A percentile compares a stretch with the other conserved stretches of the same genome.
Evolutionary conservation across 2,888 invertebrate genomes (phyloP).

Genomic region (Habrosyne pyritoides): DNA sequence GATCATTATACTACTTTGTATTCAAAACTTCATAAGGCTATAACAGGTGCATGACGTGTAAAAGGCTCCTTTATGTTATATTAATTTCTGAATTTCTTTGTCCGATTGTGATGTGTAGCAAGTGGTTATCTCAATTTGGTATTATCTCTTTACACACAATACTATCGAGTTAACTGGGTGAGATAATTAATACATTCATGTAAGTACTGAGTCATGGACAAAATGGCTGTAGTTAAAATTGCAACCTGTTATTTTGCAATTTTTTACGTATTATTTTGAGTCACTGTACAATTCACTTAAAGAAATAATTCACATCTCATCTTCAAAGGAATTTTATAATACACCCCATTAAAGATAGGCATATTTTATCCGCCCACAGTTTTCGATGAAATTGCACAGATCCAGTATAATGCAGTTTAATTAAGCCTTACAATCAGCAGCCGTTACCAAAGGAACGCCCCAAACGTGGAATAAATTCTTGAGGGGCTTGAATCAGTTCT

Average conservation of each 20-base stretch:
- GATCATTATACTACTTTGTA: neutral
- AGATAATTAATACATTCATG: neutral
- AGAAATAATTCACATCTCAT: neutral
- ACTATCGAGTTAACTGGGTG: neutral
- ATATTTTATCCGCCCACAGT: neutral
- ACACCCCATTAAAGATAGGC: slow-evolving; percentile 19
- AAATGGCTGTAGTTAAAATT: neutral
- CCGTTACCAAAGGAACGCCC: slow-evolving; percentile 79
- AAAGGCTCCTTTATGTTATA: neutral
- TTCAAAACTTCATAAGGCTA: too few relatives aligned
- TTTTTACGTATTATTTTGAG: too few relatives aligned
- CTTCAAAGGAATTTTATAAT: neutral
- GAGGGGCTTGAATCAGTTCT: slow-evolving; percentile 67
- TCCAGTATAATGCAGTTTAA: slow-evolving; percentile 74
- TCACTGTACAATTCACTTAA: neutral
- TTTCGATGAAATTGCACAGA: slow-evolving; percentile 57
- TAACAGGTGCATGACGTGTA: neutral
- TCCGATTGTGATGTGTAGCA: neutral
- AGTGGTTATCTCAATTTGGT: neutral
- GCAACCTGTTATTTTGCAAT: too few relatives aligned
- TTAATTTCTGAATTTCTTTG: neutral
- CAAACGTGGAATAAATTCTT: slow-evolving; percentile 77
- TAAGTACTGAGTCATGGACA: neutral
- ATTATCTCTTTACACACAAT: neutral
- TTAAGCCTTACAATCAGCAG: slow-evolving; percentile 77